Conservation (phyloP, 2,113 vertebrate genomes). For the Ascaphus truei region DNA sequence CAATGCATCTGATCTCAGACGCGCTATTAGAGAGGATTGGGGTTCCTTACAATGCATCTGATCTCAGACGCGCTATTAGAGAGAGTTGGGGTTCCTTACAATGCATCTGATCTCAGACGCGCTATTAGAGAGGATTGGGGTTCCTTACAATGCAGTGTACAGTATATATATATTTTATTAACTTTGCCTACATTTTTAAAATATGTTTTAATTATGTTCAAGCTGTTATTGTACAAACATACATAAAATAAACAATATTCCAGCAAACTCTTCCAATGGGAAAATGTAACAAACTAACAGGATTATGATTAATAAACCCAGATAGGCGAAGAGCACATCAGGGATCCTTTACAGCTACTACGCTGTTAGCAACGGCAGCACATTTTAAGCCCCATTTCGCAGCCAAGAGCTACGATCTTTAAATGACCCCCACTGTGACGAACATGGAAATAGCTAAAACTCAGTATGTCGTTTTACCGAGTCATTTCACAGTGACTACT, state of each 20-base stretch:
- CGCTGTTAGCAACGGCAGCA: slow-evolving; percentile 35
- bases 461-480: slow-evolving; percentile 34
- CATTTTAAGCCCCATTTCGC: slow-evolving; percentile 36
- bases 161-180: no score
- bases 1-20: no score
- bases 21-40: no score
- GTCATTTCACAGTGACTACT: slow-evolving; percentile 37
- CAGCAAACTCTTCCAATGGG: slow-evolving; percentile 7
- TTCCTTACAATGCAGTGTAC: no score
- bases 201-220: background rate
- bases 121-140: no score
- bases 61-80: no score
- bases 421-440: slow-evolving; percentile 37
- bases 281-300: slow-evolving; percentile 32
- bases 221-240: background rate
- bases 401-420: slow-evolving; percentile 38
- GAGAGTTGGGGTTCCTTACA: no score
- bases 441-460: slow-evolving; percentile 38
- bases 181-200: no score
- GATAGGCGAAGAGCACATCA: slow-evolving; percentile 34
- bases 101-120: no score
- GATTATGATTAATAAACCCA: slow-evolving; percentile 36
- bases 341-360: slow-evolving; percentile 33
- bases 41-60: no score
- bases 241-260: background rate